These are phyloP conservation scores for Chaenocephalus aceratus DNA, from an alignment of 2,113 vertebrate genomes.

Conservation along the genomic window DNA sequence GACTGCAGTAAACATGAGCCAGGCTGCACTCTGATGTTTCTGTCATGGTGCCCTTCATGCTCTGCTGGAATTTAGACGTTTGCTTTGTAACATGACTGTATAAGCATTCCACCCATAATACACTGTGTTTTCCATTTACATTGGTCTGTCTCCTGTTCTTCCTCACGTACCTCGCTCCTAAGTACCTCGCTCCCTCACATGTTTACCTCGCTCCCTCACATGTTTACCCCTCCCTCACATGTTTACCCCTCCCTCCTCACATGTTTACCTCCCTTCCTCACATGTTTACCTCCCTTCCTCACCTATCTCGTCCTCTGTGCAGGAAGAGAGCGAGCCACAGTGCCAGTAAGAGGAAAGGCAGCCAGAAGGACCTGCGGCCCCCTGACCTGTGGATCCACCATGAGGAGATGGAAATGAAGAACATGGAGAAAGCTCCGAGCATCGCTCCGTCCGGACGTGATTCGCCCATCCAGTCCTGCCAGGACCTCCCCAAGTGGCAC, in stretches of 20 bases:
- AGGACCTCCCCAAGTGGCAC: constrained; percentile 91
- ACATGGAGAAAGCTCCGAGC: constrained; percentile 91
- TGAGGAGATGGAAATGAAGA: constrained; percentile 98
- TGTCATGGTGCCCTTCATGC: neutral
- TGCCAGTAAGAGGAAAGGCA: constrained; percentile 91
- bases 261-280: neutral
- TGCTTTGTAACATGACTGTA: neutral
- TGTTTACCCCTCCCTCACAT: neutral
- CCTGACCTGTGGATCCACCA: constrained; percentile 98
- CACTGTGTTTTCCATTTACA: neutral
- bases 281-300: too few species aligned
- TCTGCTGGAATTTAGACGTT: neutral
- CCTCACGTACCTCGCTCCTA: too few species aligned
- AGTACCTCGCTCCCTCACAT: too few species aligned
- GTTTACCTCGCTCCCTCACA: neutral
- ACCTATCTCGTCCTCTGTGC: neutral
- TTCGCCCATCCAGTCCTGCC: constrained; percentile 88
- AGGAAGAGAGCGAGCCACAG: constrained; percentile 92
- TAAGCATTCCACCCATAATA: neutral
- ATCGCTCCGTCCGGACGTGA: constrained; percentile 85
- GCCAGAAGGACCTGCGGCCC: constrained; percentile 94
- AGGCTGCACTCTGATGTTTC: too few species aligned
- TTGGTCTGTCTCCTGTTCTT: too few species aligned
- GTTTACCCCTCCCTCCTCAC: neutral
- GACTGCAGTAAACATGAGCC: neutral